Evolutionary conservation across 2,888 invertebrate genomes (phyloP), one percentile per base, ranked within the genome.

Genomic region (Neocrepidodera transversa): DNA sequence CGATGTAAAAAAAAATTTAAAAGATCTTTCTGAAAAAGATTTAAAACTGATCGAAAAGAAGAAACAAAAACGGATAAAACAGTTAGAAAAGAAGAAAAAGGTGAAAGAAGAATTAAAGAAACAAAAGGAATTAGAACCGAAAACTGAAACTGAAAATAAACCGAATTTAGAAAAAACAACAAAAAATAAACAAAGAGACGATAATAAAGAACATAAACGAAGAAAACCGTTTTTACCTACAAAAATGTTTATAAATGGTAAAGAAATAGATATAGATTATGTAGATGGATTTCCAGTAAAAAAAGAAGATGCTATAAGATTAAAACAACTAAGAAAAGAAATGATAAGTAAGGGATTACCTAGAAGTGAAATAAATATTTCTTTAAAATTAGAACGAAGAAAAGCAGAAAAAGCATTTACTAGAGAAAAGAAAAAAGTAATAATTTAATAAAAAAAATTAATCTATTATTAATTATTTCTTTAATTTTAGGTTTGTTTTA

Each of bases 281-380:
- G 87, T 83, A 76, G 88, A 90, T 73, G 89, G 90, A 1, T 91
- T 89, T 73, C 88, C 89, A 14, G 82, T 91, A 0, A 86, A 85
- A 79, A 86, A 85, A 69, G 87, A 86, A 74, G 91, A 91, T 80
- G 88, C 87, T 0, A 84, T 85, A 20, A 80, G 88, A 60, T 74
- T 91, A 7, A 80, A 80, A 53, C 82, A 86, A 54, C 76, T 91
- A n/a, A 83, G 83, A 67, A 81, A 83, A 55, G 83, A 84, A 70
- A 85, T 91, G 85, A 82, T 86, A 1, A 84, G 84, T 58, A 87
- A 86, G 78, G 87, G 86, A 0, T 83, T 90, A 59, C 87, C 90
- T 0, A 83, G 85, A 71, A 85, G 85, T 69, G 88, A 90, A 73
- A 85, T 91, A 0, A 81, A 86, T 50, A 79, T 80, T 35, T 86